Evolutionary conservation across 92 coral and sea anemone species (phyloP).

Genomic region (Bergia sp.): DNA sequence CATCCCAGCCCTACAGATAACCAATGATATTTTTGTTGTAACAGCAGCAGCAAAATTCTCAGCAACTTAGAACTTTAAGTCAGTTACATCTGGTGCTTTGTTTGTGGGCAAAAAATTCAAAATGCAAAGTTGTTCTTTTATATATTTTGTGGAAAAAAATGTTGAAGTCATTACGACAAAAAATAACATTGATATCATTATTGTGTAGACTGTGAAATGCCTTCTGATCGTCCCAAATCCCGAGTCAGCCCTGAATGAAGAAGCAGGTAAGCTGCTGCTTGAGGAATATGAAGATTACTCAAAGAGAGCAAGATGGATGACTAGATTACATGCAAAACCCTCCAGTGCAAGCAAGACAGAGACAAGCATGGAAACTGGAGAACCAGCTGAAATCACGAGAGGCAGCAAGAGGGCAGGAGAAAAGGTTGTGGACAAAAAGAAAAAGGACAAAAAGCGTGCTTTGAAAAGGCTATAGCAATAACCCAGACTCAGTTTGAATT

Average conservation of each 20-base stretch:
- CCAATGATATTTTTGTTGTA: too few species aligned
- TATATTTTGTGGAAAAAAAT: too few species aligned
- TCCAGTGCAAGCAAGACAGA: constrained; percentile 57
- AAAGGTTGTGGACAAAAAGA: constrained; percentile 92
- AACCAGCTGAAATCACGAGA: constrained; percentile 61
- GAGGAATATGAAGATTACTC: constrained; percentile 97
- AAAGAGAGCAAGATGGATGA: constrained; percentile 93
- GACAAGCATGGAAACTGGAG: constrained; percentile 54
- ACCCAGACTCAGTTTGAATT: constrained; percentile 35
- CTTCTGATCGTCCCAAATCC: constrained; percentile 97
- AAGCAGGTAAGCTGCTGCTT: constrained; percentile 94
- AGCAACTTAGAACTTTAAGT: too few species aligned
- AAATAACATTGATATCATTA: not conserved
- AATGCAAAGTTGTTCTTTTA: too few species aligned
- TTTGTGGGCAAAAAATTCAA: too few species aligned
- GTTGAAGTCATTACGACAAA: too few species aligned
- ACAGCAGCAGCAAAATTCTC: too few species aligned
- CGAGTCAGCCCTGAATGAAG: constrained; percentile 97
- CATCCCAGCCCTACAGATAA: too few species aligned
- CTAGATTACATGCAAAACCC: constrained; percentile 92
- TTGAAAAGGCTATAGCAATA: constrained; percentile 83
- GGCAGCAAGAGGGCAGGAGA: constrained; percentile 94
- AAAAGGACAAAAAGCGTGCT: constrained; percentile 96
- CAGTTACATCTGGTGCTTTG: too few species aligned
- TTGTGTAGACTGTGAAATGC: constrained; percentile 89